Percentiles rank a stretch among this genome's conserved stretches.
These are phyloP conservation scores for Kryptolebias marmoratus DNA, from an alignment of 2,113 vertebrate species.

Conservation along the genomic window DNA sequence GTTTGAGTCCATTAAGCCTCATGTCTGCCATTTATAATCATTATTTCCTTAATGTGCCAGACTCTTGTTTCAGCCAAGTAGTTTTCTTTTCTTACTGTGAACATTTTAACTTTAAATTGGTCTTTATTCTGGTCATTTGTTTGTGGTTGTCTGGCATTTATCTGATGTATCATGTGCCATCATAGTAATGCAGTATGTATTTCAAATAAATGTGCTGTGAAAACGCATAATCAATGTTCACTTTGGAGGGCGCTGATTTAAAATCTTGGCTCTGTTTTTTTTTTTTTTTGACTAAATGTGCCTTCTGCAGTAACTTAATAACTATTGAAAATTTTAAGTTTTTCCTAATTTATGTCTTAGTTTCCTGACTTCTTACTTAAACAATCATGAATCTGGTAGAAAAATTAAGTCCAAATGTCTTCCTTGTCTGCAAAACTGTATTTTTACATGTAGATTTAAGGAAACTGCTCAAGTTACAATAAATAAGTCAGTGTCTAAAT, in stretches of 20 bases:
- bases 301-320: neutral
- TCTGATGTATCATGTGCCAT: neutral
- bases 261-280: neutral
- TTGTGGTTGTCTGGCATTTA: conserved; percentile 7
- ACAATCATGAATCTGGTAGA: no score
- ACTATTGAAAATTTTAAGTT: no score
- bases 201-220: conserved; percentile 2
- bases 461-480: neutral
- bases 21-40: neutral
- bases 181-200: neutral
- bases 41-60: neutral
- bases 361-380: no score
- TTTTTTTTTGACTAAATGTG: neutral
- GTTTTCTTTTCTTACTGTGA: conserved; percentile 5
- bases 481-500: neutral
- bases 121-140: conserved; percentile 15
- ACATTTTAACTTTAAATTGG: conserved; percentile 2
- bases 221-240: neutral
- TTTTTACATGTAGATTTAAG: neutral
- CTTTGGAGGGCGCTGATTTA: conserved; percentile 4
- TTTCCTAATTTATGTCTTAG: no score
- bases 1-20: neutral
- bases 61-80: neutral
- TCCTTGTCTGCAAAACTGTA: no score
- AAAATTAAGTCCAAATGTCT: no score